phyloP scores from a whole-genome alignment of 2,797 vertebrate species.

The Manis javanica region DNA sequence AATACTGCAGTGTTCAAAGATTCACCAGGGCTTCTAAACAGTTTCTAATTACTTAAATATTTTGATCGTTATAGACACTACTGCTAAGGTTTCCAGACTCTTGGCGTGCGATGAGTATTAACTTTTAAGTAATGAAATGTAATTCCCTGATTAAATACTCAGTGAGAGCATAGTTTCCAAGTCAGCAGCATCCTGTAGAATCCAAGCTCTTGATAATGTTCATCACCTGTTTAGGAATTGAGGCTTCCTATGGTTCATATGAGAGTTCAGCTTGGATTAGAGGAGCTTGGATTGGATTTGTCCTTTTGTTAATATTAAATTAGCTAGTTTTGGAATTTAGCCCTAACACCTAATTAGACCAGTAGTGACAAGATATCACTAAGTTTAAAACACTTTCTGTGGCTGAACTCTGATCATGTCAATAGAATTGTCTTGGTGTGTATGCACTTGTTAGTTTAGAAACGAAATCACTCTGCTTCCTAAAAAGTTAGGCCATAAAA shows the following conservation, averaged over 20 bases:
- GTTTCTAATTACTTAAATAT: not conserved
- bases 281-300: not conserved
- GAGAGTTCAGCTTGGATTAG: constrained; percentile 13
- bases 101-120: not conserved
- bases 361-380: constrained; percentile 31
- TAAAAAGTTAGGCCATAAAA: not conserved
- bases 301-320: constrained; percentile 62
- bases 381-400: constrained; percentile 52
- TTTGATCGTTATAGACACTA: not conserved
- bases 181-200: not conserved
- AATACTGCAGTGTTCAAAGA: not conserved
- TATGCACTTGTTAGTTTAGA: constrained; percentile 28
- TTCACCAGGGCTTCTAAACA: not conserved
- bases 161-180: not conserved
- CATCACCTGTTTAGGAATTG: constrained; percentile 23
- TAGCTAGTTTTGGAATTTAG: constrained; percentile 62
- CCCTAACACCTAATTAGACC: constrained; percentile 11
- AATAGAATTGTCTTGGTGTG: not conserved
- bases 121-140: constrained; percentile 25
- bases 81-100: constrained; percentile 21
- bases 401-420: constrained; percentile 18
- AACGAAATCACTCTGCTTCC: not conserved
- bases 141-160: not conserved
- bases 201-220: not conserved
- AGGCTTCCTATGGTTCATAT: not conserved